Base-by-base conservation (phyloP, 2,888 invertebrate species). In the Formica aserva region DNA sequence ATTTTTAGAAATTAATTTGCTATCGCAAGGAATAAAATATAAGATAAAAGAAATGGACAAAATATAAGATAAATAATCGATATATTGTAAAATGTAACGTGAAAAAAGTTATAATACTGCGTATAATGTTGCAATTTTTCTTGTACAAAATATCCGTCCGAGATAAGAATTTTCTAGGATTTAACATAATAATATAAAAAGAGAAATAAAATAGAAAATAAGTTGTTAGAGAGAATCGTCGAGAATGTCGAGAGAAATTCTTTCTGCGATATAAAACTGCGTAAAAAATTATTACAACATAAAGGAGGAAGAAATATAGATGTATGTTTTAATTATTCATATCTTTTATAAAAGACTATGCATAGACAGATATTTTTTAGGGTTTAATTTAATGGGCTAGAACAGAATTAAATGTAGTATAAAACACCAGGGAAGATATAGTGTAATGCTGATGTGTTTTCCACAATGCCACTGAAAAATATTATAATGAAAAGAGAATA, bases 121-220 rank as follows among this genome's bases (percentile, higher is more conserved):
- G 32, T 63, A 45, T n/a, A 38, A 11, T 45, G 15, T 15, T 60
- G 29, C 8, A 63, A 63, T 75, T 63, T 32, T 32, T 63, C 29
- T 75, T 29, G 32, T 32, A 63, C 13, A 26, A 76, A 66, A 67
- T 67, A 76, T 11, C 52, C 32, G 29, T 15, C 3, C 11, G 13
- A 35, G 76, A 35, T 66, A 66, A 66, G 35, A 66, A 66, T 65
- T 77, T 77, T 67, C 55, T 38, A 77, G 69, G 38, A 77, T 77
- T 67, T 55, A 55, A 77, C 13, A 11, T 48, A 22, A 18, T 45
- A 45, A 15, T 18, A 11, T 15, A 67, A 77, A 52, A 55, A 38
- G 9, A 55, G 38, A 55, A 38, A 38, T 55, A 26, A n/a, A 75
- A 48, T 65, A 22, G 48, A 52, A 18, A 75, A 48, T 65, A 48